Percentiles rank a stretch among this genome's conserved stretches.
Conservation (phyloP, 2,113 vertebrate genomes). For the Amblyopsis rosae region DNA sequence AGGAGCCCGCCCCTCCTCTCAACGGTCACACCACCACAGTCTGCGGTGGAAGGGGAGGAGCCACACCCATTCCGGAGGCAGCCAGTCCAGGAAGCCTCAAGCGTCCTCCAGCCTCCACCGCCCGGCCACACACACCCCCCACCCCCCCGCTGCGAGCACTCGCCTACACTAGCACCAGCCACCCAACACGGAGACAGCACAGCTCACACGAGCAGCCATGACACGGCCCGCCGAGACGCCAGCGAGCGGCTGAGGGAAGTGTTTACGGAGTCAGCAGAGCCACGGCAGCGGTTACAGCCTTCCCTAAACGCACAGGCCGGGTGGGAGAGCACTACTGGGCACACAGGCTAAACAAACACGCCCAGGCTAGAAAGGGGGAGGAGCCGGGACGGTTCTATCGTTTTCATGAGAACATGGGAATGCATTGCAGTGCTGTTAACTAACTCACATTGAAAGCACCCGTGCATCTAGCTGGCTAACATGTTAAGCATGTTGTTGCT, state of each 20-base stretch:
- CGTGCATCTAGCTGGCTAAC: too few relatives aligned
- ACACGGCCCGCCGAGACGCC: not conserved
- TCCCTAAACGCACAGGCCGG: conserved; percentile 11
- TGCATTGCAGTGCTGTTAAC: conserved; percentile 5
- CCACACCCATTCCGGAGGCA: conserved; percentile 18
- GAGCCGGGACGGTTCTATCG: too few relatives aligned
- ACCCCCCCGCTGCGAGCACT: conserved; percentile 1
- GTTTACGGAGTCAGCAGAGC: conserved; percentile 42
- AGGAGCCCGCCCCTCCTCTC: conserved; percentile 27
- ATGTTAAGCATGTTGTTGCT: too few relatives aligned
- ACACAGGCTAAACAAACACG: conserved; percentile 27
- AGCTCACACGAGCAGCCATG: not conserved
- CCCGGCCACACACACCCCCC: too few relatives aligned
- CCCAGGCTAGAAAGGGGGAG: not conserved
- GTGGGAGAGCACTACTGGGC: not conserved
- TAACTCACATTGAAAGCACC: too few relatives aligned
- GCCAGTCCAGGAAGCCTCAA: conserved; percentile 2
- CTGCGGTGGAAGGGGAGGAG: conserved; percentile 32
- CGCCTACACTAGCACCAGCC: not conserved
- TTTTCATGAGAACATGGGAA: not conserved
- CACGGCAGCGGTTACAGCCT: conserved; percentile 2
- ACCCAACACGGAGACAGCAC: not conserved
- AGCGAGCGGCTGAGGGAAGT: not conserved
- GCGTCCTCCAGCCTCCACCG: not conserved
- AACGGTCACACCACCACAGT: conserved; percentile 55